phyloP scores from a whole-genome alignment of 2,888 invertebrate genomes.

The Oscheius sp. region DNA sequence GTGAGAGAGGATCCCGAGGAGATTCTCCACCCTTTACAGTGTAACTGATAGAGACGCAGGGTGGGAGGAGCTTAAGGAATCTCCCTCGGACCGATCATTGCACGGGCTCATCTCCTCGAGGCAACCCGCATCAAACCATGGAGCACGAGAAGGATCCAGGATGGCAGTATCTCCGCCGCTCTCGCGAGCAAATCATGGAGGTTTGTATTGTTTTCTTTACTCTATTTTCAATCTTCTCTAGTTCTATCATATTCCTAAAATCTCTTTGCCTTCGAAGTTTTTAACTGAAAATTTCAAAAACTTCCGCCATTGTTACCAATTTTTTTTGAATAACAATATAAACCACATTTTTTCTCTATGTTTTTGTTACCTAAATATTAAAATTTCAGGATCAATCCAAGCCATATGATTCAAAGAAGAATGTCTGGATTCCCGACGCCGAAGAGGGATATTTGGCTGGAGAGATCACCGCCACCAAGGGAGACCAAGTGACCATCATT shows the following conservation, averaged over 20 bases:
- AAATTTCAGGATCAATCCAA: slow-evolving; percentile 56
- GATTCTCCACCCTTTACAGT: slow-evolving; percentile 29
- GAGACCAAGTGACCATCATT: slow-evolving; percentile 91
- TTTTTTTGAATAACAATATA: no score
- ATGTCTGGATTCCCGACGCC: slow-evolving; percentile 62
- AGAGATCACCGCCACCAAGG: slow-evolving; percentile 98
- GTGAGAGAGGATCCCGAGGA: slow-evolving; percentile 14
- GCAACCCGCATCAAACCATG: slow-evolving; percentile 13
- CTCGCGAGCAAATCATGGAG: slow-evolving; percentile 65
- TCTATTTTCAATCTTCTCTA: neutral
- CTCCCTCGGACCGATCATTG: no score
- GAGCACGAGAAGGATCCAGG: slow-evolving; percentile 40
- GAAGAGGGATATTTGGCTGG: slow-evolving; percentile 86
- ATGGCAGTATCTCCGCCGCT: slow-evolving; percentile 67
- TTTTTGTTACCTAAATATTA: neutral
- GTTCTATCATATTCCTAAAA: no score
- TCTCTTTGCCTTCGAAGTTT: no score
- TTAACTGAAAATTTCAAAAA: no score
- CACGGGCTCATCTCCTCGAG: slow-evolving; percentile 31
- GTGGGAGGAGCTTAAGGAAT: no score
- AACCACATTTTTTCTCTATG: no score
- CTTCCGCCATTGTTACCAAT: no score
- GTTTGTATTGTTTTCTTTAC: slow-evolving; percentile 37
- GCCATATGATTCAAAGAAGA: slow-evolving; percentile 64
- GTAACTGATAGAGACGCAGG: slow-evolving; percentile 12